Conservation (phyloP, 2,888 invertebrate species). For the Cyaniris semiargus region DNA sequence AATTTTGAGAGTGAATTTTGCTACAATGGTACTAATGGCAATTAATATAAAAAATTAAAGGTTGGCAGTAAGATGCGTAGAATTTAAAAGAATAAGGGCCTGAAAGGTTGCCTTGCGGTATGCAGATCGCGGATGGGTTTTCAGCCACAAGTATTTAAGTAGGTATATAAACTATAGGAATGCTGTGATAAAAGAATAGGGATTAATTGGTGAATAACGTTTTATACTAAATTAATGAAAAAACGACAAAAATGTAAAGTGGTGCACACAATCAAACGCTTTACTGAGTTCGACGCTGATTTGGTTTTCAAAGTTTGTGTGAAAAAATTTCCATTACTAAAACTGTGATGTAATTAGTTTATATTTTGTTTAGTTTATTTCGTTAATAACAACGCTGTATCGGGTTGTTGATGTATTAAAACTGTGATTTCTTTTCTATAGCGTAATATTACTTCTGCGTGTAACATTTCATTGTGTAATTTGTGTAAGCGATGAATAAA, state of each 20-base stretch:
- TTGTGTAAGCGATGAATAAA: slow-evolving; percentile 71
- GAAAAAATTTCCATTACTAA: slow-evolving; percentile 63
- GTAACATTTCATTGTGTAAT: slow-evolving; percentile 66
- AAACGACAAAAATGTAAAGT: slow-evolving; percentile 46
- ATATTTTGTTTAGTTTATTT: slow-evolving; percentile 49
- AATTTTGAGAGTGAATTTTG: neutral
- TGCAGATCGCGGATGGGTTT: slow-evolving; percentile 47
- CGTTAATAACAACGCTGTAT: slow-evolving; percentile 43
- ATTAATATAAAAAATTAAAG: slow-evolving; percentile 16
- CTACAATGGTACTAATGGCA: slow-evolving; percentile 11
- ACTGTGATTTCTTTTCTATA: slow-evolving; percentile 74
- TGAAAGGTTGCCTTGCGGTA: slow-evolving; percentile 64
- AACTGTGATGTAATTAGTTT: slow-evolving; percentile 65
- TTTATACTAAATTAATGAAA: slow-evolving; percentile 49
- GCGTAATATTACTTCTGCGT: slow-evolving; percentile 60
- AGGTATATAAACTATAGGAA: slow-evolving; percentile 54
- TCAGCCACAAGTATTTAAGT: slow-evolving; percentile 42
- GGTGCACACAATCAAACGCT: slow-evolving; percentile 56
- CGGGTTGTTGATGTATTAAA: slow-evolving; percentile 61
- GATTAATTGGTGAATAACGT: slow-evolving; percentile 48
- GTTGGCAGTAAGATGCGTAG: neutral
- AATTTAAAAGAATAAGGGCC: slow-evolving; percentile 51
- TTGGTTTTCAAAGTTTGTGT: slow-evolving; percentile 52
- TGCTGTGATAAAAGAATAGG: slow-evolving; percentile 65
- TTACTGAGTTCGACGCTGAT: slow-evolving; percentile 52